phyloP scores from a whole-genome alignment of 2,888 invertebrate species.

The Lutraria lutraria region DNA sequence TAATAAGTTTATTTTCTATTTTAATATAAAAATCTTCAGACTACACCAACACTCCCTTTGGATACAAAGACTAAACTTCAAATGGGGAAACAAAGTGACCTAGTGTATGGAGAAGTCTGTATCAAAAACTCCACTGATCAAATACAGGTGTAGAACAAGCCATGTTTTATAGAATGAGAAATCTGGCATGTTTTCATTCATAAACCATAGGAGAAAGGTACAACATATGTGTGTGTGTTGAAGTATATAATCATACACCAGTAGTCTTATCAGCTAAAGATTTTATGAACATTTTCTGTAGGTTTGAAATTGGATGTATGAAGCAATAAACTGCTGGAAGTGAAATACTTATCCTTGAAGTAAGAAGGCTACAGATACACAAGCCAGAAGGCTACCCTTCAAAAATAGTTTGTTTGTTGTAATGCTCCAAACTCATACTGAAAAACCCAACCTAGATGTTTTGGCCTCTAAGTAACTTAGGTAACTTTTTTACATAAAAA shows the following conservation, averaged over 20 bases:
- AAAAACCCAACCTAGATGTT: too few relatives aligned
- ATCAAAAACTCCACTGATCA: conserved; percentile 1
- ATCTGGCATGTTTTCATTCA: conserved; percentile 38
- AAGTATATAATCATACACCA: background rate
- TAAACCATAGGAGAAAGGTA: conserved; percentile 11
- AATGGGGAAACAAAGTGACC: background rate
- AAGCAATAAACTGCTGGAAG: background rate
- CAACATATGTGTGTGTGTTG: background rate
- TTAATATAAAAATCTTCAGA: too few relatives aligned
- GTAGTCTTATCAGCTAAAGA: background rate
- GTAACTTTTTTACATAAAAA: too few relatives aligned
- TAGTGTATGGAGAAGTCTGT: background rate
- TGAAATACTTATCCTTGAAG: background rate
- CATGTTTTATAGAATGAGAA: background rate
- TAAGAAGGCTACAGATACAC: background rate
- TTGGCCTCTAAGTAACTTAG: too few relatives aligned
- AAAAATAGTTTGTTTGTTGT: too few relatives aligned
- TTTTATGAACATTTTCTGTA: conserved; percentile 19
- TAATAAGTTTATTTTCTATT: too few relatives aligned
- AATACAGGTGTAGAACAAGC: conserved; percentile 3
- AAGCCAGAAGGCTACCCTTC: too few relatives aligned
- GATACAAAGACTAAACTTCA: background rate
- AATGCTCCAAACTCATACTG: too few relatives aligned
- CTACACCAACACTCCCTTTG: too few relatives aligned
- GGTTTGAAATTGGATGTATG: conserved; percentile 1